Percentiles rank a stretch among this genome's conserved stretches.
These are phyloP conservation scores for Cossypha caffra DNA, from an alignment of 2,797 vertebrate species.

Conservation along the genomic window DNA sequence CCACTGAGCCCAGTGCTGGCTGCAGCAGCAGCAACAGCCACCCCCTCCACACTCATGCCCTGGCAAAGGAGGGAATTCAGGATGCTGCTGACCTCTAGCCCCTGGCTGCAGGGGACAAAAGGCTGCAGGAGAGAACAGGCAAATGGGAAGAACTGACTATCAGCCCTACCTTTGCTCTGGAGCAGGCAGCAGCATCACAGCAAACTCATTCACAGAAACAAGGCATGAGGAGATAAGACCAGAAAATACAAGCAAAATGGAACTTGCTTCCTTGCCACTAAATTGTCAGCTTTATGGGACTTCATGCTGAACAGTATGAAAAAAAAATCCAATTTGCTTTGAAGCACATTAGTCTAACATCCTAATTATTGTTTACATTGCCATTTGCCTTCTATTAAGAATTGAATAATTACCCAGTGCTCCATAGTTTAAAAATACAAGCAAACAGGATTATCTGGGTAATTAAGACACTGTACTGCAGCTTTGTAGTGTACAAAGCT, in stretches of 20 bases:
- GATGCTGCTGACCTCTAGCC: conserved; percentile 68
- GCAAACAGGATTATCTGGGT: conserved; percentile 88
- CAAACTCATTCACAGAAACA: conserved; percentile 66
- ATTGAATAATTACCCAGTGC: conserved; percentile 83
- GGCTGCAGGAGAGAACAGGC: conserved; percentile 18
- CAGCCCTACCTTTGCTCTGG: conserved; percentile 37
- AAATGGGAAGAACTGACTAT: conserved; percentile 49
- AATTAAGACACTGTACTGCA: conserved; percentile 82
- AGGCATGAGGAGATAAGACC: conserved; percentile 66
- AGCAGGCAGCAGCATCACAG: conserved; percentile 27
- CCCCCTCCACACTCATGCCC: conserved; percentile 31
- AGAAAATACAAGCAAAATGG: conserved; percentile 74
- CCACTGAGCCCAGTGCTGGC: not conserved
- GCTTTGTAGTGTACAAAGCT: conserved; percentile 62
- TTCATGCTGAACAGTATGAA: conserved; percentile 80
- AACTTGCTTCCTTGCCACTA: conserved; percentile 73
- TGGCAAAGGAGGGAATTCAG: not conserved
- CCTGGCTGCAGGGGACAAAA: not conserved
- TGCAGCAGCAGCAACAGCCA: not conserved
- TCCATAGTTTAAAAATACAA: conserved; percentile 85
- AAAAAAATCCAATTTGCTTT: conserved; percentile 83
- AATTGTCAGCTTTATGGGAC: conserved; percentile 81
- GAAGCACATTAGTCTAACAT: conserved; percentile 82
- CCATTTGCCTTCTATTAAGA: conserved; percentile 86
- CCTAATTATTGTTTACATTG: conserved; percentile 86